Base-by-base conservation (phyloP, 2,113 vertebrate genomes). In the Ammodytes dubius region DNA sequence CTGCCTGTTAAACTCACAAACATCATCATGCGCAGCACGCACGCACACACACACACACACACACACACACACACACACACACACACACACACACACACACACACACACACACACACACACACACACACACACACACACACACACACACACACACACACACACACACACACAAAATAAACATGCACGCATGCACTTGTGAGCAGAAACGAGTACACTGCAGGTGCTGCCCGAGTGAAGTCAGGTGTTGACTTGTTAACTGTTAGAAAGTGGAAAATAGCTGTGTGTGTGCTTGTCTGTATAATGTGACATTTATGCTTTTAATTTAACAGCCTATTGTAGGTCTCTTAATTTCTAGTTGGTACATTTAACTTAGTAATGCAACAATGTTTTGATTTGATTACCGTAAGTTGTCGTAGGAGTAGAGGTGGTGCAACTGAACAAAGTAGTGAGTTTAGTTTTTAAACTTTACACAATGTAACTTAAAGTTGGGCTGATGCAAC, bases 1-100 rank as follows among this genome's bases (percentile, higher is more conserved):
- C 93, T 93, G 93, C 89, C 91, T 92, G 93, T 91, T 93, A 95
- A 94, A 93, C 86, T 83, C 86, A 78, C 84, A 86, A 68, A 87
- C 79, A 89, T 64, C 77, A 84, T 75, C 76, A n/a, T n/a, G n/a
- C n/a, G n/a, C n/a, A n/a, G n/a, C 63, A 84, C 53, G 61, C 70
- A 74, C 74, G 56, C 50, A 75, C 68, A 81, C 85, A 64, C 68
- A 83, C 66, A 81, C 65, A 75, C 71, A 71, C 87, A 83, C 70
- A 75, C 27, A 27, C 27, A 27, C 27, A 27, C 27, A 27, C 65
- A 87, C 83, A 66, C 54, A 82, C 83, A 79, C 60, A 70, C 58
- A 73, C 78, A 83, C 66, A 63, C 40, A 63, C 52, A 50, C 47
- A 27, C 57, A 72, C 72, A 82, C 86, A 64, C 68, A 85, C 69